These are phyloP conservation scores for Apus apus DNA, from an alignment of 2,113 vertebrate genomes.

Conservation along the genomic window DNA sequence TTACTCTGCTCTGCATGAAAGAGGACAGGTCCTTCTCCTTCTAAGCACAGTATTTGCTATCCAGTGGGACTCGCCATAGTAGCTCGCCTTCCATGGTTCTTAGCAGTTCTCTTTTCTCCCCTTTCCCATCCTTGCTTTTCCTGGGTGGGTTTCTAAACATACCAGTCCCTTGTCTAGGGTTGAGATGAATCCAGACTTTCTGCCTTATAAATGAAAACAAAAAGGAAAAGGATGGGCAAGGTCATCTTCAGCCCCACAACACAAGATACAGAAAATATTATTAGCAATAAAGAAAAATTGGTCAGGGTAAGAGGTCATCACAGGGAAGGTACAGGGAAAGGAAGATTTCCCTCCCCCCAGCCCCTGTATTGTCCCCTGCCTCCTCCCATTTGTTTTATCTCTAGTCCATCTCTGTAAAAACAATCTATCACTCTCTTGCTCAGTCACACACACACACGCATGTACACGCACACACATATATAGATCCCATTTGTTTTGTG, in stretches of 20 bases:
- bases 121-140: constrained; percentile 13
- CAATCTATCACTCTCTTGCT: neutral
- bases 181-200: constrained; percentile 48
- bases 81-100: neutral
- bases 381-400: constrained; percentile 21
- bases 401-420: constrained; percentile 18
- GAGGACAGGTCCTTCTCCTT: neutral
- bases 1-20: neutral
- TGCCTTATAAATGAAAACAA: constrained; percentile 33
- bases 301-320: constrained; percentile 1
- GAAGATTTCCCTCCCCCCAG: neutral
- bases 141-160: constrained; percentile 42
- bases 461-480: neutral
- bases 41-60: neutral
- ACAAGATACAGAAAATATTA: constrained; percentile 56
- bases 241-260: constrained; percentile 43
- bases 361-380: neutral
- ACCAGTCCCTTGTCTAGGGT: constrained; percentile 36
- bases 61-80: neutral
- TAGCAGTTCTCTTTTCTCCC: constrained; percentile 11
- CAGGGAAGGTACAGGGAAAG: neutral
- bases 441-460: neutral
- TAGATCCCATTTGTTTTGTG: constrained; percentile 56
- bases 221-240: constrained; percentile 34
- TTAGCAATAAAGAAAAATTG: constrained; percentile 58